A percentile compares a stretch with the other conserved stretches of the same genome.
Conservation (phyloP, 2,797 vertebrate species). For the Diglossa cyanea region DNA sequence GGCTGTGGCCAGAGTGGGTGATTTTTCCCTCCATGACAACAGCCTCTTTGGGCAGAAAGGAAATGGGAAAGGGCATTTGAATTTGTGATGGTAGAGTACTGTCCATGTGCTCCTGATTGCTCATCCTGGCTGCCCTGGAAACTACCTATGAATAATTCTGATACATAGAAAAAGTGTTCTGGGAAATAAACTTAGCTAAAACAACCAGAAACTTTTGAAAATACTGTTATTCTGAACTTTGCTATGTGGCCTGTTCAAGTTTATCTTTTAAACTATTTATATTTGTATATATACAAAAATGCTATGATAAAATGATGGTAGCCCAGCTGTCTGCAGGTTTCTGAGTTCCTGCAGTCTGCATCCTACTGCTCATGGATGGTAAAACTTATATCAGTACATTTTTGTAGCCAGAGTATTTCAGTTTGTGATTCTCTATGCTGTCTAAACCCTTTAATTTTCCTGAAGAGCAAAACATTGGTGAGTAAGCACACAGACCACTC, state of each 20-base stretch:
- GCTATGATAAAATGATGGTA: neutral
- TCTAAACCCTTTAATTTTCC: neutral
- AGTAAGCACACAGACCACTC: neutral
- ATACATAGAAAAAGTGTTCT: neutral
- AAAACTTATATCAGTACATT: neutral
- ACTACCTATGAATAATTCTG: neutral
- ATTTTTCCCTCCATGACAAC: neutral
- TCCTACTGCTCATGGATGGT: neutral
- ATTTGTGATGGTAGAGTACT: neutral
- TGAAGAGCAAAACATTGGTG: neutral
- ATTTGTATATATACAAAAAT: neutral
- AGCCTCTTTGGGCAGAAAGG: neutral
- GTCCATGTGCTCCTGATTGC: neutral
- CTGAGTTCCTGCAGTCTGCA: neutral
- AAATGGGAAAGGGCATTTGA: neutral
- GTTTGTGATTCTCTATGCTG: neutral
- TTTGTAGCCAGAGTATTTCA: neutral
- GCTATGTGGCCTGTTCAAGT: neutral
- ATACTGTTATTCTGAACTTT: neutral
- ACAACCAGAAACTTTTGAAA: neutral
- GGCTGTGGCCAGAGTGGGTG: accelerated
- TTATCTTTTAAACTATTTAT: neutral
- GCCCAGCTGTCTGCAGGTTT: neutral
- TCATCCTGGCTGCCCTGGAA: neutral
- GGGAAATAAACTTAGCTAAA: neutral